phyloP scores from a whole-genome alignment of 2,888 invertebrate genomes.

The Stenichneumon culpator region DNA sequence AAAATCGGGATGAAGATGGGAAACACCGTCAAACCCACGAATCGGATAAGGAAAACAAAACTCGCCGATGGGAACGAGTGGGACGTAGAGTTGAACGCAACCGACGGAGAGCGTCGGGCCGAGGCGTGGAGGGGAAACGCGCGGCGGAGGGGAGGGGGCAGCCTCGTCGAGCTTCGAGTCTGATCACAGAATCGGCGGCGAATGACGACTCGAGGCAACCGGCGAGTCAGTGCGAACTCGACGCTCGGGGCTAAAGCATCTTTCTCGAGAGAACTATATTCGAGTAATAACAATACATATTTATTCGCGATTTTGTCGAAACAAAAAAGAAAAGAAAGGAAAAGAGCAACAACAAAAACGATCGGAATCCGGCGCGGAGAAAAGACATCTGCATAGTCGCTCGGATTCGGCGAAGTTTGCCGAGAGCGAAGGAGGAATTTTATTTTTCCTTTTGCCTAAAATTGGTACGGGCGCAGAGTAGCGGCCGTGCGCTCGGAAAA shows the following conservation, averaged over 20 bases:
- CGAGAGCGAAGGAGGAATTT: conserved; percentile 4
- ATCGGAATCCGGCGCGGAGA: not conserved
- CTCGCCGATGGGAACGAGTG: not conserved
- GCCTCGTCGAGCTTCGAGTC: conserved; percentile 40
- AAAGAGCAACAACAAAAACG: not conserved
- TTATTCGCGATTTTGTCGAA: too few relatives aligned
- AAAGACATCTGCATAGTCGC: not conserved
- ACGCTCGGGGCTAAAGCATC: conserved; percentile 37
- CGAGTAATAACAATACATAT: too few relatives aligned
- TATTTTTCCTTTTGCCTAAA: not conserved
- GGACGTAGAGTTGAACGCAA: conserved; percentile 11
- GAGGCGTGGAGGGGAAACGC: conserved; percentile 20
- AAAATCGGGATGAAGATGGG: not conserved
- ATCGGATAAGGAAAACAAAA: not conserved
- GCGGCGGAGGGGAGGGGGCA: conserved; percentile 39
- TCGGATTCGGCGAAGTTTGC: not conserved
- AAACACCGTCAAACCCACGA: not conserved
- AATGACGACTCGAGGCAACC: conserved; percentile 51
- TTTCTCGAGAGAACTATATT: not conserved
- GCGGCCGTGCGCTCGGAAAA: not conserved
- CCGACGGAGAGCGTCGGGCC: conserved; percentile 6
- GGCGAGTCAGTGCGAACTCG: conserved; percentile 68
- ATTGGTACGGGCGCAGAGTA: not conserved
- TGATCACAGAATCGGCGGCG: conserved; percentile 50
- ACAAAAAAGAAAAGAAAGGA: not conserved